These are phyloP conservation scores for Parnassius mnemosyne DNA, from an alignment of 2,888 invertebrate species.

Conservation along the genomic window DNA sequence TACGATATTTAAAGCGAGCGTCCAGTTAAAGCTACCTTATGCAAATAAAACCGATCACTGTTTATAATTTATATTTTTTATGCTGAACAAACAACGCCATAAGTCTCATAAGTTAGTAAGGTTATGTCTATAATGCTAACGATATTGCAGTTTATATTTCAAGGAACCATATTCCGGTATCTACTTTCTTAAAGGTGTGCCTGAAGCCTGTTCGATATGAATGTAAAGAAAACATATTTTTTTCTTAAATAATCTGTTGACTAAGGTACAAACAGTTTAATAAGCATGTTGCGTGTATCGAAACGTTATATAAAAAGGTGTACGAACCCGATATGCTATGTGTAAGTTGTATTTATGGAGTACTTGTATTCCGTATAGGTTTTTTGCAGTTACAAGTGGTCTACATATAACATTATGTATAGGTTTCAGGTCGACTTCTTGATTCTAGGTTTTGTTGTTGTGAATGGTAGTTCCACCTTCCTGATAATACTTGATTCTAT, in stretches of 20 bases:
- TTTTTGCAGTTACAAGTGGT: neutral
- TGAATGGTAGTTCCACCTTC: no score
- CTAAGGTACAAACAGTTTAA: conserved; percentile 20
- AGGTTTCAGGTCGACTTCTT: neutral
- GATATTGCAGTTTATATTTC: neutral
- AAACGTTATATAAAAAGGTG: conserved; percentile 19
- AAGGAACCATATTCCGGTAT: conserved; percentile 1
- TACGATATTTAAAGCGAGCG: no score
- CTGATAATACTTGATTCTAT: no score
- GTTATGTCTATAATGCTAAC: neutral
- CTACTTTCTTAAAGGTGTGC: conserved; percentile 25
- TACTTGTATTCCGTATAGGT: conserved; percentile 11
- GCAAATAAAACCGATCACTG: no score
- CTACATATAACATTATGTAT: neutral
- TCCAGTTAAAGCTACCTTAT: no score
- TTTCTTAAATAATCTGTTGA: conserved; percentile 11
- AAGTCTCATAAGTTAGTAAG: neutral
- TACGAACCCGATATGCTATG: conserved; percentile 3
- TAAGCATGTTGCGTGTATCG: conserved; percentile 9
- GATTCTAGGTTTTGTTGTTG: neutral
- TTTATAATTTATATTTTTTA: no score
- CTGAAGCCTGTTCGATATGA: conserved; percentile 1
- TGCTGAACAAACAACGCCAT: no score
- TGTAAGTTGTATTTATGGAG: conserved; percentile 20
- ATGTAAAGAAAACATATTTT: conserved; percentile 5